Evolutionary conservation across 2,113 vertebrate species (phyloP).

Genomic region (Dolichallabes microphthalmus): DNA sequence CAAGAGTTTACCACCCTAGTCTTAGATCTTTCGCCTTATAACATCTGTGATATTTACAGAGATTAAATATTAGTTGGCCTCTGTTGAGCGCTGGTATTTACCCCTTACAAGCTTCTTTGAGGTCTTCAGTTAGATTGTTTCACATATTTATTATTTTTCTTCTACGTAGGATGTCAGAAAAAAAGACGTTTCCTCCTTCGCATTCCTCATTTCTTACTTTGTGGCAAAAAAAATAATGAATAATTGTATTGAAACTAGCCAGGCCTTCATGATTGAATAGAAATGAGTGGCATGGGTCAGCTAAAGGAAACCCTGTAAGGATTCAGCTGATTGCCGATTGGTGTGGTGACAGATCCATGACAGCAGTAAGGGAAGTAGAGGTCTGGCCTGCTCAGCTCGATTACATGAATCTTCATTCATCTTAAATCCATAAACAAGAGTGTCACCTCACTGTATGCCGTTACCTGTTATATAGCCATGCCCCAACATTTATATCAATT

Average conservation of each 20-base stretch:
- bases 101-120: neutral
- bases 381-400: conserved; percentile 36
- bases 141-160: conserved; percentile 12
- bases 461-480: conserved; percentile 5
- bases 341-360: conserved; percentile 51
- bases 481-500: conserved; percentile 34
- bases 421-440: conserved; percentile 38
- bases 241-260: conserved; percentile 28
- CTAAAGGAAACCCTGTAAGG: conserved; percentile 20
- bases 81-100: neutral
- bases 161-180: neutral
- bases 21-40: neutral
- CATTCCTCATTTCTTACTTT: neutral
- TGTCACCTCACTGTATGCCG: conserved; percentile 8
- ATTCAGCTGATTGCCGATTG: conserved; percentile 50
- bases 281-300: conserved; percentile 17
- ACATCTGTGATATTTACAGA: neutral
- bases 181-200: neutral
- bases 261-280: conserved; percentile 39
- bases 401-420: conserved; percentile 59
- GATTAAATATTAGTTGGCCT: neutral
- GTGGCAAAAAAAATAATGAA: conserved; percentile 17
- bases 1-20: neutral
- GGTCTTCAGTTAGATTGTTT: neutral
- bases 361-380: conserved; percentile 45